Base-by-base conservation (phyloP, 1,140 invertebrate genomes). In the Papilio glaucus region DNA sequence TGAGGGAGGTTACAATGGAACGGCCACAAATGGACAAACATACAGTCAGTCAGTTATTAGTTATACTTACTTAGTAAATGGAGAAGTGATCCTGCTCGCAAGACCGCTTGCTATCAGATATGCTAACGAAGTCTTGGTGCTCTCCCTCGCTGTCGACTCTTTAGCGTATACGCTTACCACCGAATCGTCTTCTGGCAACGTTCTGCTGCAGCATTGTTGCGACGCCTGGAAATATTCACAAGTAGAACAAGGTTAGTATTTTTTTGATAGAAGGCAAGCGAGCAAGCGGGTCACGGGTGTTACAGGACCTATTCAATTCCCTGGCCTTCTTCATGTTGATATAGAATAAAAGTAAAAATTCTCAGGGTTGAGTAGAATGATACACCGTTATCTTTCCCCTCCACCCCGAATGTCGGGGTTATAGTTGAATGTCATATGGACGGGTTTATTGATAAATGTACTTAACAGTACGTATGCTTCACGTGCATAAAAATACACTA, bases 141-240 rank as follows among this genome's bases (percentile, higher is more conserved):
- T 79, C 1, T 81, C 79, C 5, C 72, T 69, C 0, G 81, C 78
- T 33, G 79, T 77, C 1, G 82, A 73, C 29, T 83, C 76, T 0
- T 86, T 87, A 0, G 90, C 93, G 72, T 93, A 93, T 12, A 89
- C 87, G 71, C 89, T 91, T n/a, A 93, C 89, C 72, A 93, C 92
- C 0, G 86, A 86, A 5, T 89, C 85, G 0, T 86, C 84, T 0
- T 90, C 88, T 3, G 86, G 77, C 4, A 84, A 26, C 0, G 85
- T 76, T 6, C 83, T 77, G 53, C 81, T 67, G 41, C 57, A 63
- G 60, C 77, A 83, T 38, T 80, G 83, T 63, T 76, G 85, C 75
- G 75, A 77, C 61, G 78, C 63, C 82, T 84, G 82, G 65, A 83
- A 87, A 77, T 37, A 81, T 26, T 24, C 7, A 57, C 12, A 9